Percentiles rank a stretch among this genome's conserved stretches.
phyloP scores from a whole-genome alignment of 2,113 vertebrate genomes.

The Clupea harengus region DNA sequence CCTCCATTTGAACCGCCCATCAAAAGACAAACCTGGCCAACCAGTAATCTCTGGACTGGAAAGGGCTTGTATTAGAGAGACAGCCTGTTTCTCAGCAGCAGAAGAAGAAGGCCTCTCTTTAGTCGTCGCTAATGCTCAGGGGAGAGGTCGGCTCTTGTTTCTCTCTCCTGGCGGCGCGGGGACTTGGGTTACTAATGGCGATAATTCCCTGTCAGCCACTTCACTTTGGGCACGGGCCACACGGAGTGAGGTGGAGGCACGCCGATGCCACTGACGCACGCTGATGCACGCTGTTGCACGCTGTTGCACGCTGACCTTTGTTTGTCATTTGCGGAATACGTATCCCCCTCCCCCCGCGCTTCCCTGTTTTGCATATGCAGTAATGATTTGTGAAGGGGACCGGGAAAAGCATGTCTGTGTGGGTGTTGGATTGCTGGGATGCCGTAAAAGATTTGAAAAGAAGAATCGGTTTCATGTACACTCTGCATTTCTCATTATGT shows the following conservation, averaged over 20 bases:
- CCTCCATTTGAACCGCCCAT: conserved; percentile 25
- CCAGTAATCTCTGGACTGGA: conserved; percentile 36
- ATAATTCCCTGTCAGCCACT: conserved; percentile 16
- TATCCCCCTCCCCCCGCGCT: background rate
- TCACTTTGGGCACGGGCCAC: conserved; percentile 10
- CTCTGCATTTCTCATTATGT: background rate
- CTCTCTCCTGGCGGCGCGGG: background rate
- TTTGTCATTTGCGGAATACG: background rate
- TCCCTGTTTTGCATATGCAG: background rate
- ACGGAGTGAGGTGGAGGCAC: background rate
- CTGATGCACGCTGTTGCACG: background rate
- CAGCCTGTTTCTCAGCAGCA: background rate
- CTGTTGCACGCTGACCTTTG: background rate
- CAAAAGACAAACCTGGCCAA: conserved; percentile 35
- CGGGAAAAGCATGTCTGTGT: background rate
- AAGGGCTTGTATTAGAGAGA: conserved; percentile 2
- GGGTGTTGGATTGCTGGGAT: background rate
- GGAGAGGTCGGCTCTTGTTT: background rate
- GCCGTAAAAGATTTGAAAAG: too few species aligned
- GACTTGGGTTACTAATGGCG: conserved; percentile 13
- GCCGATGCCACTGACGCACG: background rate
- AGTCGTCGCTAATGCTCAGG: background rate
- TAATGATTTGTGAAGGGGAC: background rate
- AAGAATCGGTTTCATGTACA: too few species aligned
- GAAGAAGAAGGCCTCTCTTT: background rate